Evolutionary conservation across 2,797 vertebrate species (phyloP), one percentile per base, ranked within the genome.

Genomic region (Amazona finschi): DNA sequence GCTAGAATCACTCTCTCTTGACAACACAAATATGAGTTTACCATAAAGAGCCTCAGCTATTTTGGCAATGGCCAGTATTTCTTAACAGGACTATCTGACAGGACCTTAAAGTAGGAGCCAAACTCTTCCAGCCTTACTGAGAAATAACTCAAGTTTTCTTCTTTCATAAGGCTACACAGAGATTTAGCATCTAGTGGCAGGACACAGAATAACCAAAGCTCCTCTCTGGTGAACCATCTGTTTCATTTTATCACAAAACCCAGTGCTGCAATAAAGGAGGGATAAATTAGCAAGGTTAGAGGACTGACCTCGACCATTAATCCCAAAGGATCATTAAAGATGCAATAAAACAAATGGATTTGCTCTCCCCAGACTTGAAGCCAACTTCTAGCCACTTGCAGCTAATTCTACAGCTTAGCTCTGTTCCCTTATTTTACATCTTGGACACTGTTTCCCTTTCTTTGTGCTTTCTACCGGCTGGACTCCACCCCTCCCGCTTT

Each of bases 271-370:
- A 47, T 61, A 75, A 81, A 83, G 50, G 3, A 91, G 39, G n/a
- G 58, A 36, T 79, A 81, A 87, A 89, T 60, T 28, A 87, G 80
- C 52, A 80, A 72, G 78, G 81, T 69, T 46, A 80, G 46, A 77
- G 46, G 82, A 72, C 36, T 69, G 65, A 76, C 86, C 78, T 79
- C 81, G 75, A 71, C 43, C 58, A 78, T 92, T 90, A 95, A 92
- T 87, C 81, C 65, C 25, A 72, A 61, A 1, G 47, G 92, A 76
- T 78, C 57, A 67, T 81, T 92, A 93, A 84, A 89, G 60, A 70
- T 21, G 47, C 55, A 90, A 94, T 46, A 52, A 92, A 94, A 75
- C 27, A 75, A 89, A 92, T 17, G 24, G 70, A 88, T 89, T 81
- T 91, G 50, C 55, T 76, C 70, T 93, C 57, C 25, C 36, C 65